Conservation (phyloP, 2,113 vertebrate genomes). For the Psilopogon haemacephalus region DNA sequence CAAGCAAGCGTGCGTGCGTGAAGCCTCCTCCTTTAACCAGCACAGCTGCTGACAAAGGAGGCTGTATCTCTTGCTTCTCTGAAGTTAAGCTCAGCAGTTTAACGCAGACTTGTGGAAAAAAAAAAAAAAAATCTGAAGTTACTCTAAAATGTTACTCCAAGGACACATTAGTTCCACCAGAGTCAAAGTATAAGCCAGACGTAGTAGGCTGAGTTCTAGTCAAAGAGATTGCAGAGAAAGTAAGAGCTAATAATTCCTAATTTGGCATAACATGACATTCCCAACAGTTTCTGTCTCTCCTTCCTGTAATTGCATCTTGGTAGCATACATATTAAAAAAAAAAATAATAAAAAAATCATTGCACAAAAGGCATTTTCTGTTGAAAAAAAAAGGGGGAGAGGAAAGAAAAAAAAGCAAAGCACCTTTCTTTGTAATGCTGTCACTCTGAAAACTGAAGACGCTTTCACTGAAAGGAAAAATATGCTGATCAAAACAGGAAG, state of each 20-base stretch:
- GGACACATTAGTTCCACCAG: constrained; percentile 62
- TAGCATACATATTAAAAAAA: neutral
- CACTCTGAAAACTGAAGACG: neutral
- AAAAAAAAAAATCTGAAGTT: constrained; percentile 33
- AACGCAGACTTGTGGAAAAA: constrained; percentile 34
- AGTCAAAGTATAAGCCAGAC: constrained; percentile 12
- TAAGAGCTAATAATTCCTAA: constrained; percentile 57
- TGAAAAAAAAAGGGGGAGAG: neutral
- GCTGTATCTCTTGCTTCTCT: constrained; percentile 13
- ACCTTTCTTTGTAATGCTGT: constrained; percentile 15
- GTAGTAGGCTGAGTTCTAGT: constrained; percentile 36
- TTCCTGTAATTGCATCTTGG: constrained; percentile 4
- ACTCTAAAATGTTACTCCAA: constrained; percentile 49
- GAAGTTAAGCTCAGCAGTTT: constrained; percentile 54
- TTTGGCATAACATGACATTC: constrained; percentile 51
- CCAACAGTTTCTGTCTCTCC: constrained; percentile 26
- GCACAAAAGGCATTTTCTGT: neutral
- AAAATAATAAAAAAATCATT: neutral
- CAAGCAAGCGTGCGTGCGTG: accelerated
- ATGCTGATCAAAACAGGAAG: neutral
- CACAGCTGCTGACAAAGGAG: constrained; percentile 46
- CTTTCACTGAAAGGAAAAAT: constrained; percentile 4
- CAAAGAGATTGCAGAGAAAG: constrained; percentile 17
- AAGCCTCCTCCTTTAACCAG: neutral
- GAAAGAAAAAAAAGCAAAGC: neutral